Evolutionary conservation across 2,113 vertebrate species (phyloP).

Genomic region (western clawed frog (Xenopus tropicalis)): UCB_Xtro_10.0 CM004450.2:104111001-104111500

Average conservation of each 20-base stretch:
- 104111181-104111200: no score
- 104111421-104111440: slow-evolving; percentile 48
- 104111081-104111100: not conserved
- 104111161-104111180: no score
- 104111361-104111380: slow-evolving; percentile 59
- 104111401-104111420: slow-evolving; percentile 6
- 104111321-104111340: slow-evolving; percentile 53
- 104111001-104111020: no score
- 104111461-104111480: not conserved
- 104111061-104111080: not conserved
- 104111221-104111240: no score
- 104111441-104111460: not conserved
- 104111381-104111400: no score
- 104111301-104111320: slow-evolving; percentile 68
- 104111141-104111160: no score
- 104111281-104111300: slow-evolving; percentile 48
- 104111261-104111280: no score
- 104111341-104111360: slow-evolving; percentile 58
- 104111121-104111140: no score
- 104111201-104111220: no score
- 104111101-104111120: not conserved
- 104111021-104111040: no score
- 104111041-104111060: no score
- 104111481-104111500: slow-evolving; percentile 49
- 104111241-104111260: not conserved